Evolutionary conservation across 2,797 vertebrate species (phyloP), one percentile per base, ranked within the genome.

Genomic region (Rhabdophis nuchalis): DNA sequence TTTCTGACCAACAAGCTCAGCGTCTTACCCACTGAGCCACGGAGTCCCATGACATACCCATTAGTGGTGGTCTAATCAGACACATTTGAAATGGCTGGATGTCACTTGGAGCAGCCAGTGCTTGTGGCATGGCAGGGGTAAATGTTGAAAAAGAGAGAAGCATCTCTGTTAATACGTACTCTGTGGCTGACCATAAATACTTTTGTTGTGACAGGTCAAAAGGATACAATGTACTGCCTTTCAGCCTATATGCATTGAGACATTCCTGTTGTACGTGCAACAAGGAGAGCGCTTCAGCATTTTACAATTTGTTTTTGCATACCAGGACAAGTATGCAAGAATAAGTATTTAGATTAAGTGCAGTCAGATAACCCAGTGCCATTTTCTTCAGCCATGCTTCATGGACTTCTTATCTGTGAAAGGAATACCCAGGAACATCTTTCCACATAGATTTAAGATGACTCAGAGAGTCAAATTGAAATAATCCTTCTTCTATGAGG

Each of bases 221-320:
- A n/a, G 61, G 85, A 85, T 90, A 50, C 91, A 91, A 53, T 29
- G 52, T 56, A 41, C 25, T 86, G 86, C 92, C 53, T 10, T 90
- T 87, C 72, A 41, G 32, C 86, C 29, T 89, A 14, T 89, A 14
- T 90, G n/a, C 50, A 53, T 92, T 92, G 94, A 92, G 92, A 94
- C n/a, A 50, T 64, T 58, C 64, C 94, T 20, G 41, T 87, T 91
- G 16, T 85, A 94, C 36, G 50, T 88, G 87, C 77, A 90, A 88
- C 4, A 68, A 92, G 54, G 87, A 94, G 95, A 93, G 85, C 13
- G 18, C 93, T 92, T 91, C 91, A 94, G 94, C 93, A 96, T 82
- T 95, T 96, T 96, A 95, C 94, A 95, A 91, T 94, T 96, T 95
- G 92, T 94, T 95, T 86, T 91, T 96, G 96, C 95, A 95, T 96